These are phyloP conservation scores for Anagrus nilaparvatae DNA, from an alignment of 1,140 invertebrate genomes.

Conservation along the genomic window DNA sequence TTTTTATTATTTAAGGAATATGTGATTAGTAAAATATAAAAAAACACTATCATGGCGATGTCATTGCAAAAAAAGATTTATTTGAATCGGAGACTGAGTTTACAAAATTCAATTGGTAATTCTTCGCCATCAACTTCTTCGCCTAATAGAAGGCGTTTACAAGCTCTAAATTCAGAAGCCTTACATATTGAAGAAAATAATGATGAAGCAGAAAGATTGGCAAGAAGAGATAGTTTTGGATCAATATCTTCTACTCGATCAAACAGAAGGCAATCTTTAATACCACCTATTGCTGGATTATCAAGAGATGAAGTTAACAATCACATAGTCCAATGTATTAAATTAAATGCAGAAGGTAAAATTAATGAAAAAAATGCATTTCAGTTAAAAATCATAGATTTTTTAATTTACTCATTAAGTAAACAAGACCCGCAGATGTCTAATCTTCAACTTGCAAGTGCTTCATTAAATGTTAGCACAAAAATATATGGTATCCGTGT, in stretches of 20 bases:
- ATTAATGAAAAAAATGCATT: slow-evolving; percentile 78
- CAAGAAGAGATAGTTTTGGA: neutral
- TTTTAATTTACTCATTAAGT: slow-evolving; percentile 62
- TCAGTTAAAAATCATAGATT: slow-evolving; percentile 69
- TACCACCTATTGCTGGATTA: neutral
- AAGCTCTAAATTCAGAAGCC: neutral
- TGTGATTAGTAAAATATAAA: too few relatives aligned
- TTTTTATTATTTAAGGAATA: too few relatives aligned
- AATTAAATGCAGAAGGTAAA: slow-evolving; percentile 57
- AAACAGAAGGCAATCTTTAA: neutral
- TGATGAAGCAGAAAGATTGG: neutral
- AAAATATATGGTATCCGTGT: slow-evolving; percentile 74
- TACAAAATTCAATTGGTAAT: too few relatives aligned
- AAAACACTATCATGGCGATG: too few relatives aligned
- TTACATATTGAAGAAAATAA: neutral
- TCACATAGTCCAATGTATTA: slow-evolving; percentile 49
- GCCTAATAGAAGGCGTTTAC: too few relatives aligned
- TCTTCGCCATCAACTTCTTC: too few relatives aligned
- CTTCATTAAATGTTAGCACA: slow-evolving; percentile 67
- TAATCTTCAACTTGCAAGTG: slow-evolving; percentile 66
- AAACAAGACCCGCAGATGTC: slow-evolving; percentile 54
- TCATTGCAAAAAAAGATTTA: too few relatives aligned
- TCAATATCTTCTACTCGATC: neutral
- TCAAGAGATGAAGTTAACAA: slow-evolving; percentile 35
- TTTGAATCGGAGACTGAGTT: too few relatives aligned